phyloP scores from a whole-genome alignment of 2,113 vertebrate species.

The Saguinus imperator region DNA sequence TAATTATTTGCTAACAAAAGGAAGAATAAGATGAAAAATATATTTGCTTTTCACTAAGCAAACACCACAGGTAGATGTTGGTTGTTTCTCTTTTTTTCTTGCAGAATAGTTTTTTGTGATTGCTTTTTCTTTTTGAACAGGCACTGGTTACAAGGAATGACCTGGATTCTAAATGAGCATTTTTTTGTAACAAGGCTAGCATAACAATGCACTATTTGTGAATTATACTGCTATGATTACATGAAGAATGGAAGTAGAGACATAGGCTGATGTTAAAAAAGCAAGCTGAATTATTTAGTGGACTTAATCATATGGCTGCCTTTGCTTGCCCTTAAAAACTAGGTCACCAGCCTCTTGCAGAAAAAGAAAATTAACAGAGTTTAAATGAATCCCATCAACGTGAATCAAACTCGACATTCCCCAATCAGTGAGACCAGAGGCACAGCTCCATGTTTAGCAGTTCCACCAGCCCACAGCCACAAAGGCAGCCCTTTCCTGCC shows the following conservation, averaged over 20 bases:
- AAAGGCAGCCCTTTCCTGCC: background rate
- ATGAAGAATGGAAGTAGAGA: background rate
- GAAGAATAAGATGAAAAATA: background rate
- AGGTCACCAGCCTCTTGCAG: background rate
- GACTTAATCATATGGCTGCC: background rate
- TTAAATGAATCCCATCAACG: background rate
- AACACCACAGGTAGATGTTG: background rate
- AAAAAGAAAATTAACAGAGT: constrained; percentile 16
- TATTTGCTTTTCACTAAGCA: constrained; percentile 33
- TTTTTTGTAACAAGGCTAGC: background rate
- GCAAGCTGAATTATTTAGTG: constrained; percentile 23
- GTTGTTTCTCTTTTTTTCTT: background rate
- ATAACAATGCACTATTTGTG: background rate
- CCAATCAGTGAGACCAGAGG: background rate
- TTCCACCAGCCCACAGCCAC: background rate
- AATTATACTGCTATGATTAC: background rate
- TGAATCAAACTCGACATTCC: background rate
- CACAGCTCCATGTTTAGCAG: accelerated
- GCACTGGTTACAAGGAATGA: background rate
- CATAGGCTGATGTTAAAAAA: background rate
- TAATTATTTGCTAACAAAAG: constrained; percentile 41
- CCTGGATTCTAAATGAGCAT: background rate
- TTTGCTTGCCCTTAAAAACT: background rate
- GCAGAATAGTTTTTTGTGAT: background rate
- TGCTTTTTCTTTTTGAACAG: background rate